phyloP scores from a whole-genome alignment of 2,113 vertebrate species.

The Heptranchias perlo region DNA sequence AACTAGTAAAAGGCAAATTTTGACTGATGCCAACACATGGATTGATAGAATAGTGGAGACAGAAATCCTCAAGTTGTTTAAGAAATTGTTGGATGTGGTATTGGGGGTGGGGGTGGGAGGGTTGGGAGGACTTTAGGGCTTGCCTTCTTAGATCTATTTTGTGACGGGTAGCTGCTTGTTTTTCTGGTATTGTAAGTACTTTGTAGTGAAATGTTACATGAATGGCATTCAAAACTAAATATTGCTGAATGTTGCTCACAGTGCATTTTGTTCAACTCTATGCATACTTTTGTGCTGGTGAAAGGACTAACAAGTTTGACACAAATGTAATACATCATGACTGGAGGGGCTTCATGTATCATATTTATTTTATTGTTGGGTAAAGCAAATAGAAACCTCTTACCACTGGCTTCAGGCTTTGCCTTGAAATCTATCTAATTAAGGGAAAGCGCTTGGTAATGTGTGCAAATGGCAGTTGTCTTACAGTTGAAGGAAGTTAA shows the following conservation, averaged over 20 bases:
- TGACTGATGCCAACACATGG: not conserved
- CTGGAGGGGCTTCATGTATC: not conserved
- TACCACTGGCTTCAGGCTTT: not conserved
- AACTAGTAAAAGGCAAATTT: not conserved
- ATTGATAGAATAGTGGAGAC: not conserved
- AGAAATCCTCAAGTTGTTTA: not conserved
- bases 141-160: not conserved
- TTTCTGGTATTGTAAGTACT: not conserved
- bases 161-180: not conserved
- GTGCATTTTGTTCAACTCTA: not conserved
- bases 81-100: not conserved
- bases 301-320: not conserved
- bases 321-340: not conserved
- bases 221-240: not conserved
- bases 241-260: not conserved
- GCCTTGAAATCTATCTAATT: not conserved
- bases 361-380: not conserved
- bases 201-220: not conserved
- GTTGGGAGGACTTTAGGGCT: not conserved
- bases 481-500: not conserved
- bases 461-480: not conserved
- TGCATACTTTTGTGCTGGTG: not conserved
- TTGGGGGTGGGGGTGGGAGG: not conserved
- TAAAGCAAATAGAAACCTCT: not conserved
- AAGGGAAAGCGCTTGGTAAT: not conserved